Conservation (phyloP, 2,113 vertebrate species). For the Trinectes maculatus region DNA sequence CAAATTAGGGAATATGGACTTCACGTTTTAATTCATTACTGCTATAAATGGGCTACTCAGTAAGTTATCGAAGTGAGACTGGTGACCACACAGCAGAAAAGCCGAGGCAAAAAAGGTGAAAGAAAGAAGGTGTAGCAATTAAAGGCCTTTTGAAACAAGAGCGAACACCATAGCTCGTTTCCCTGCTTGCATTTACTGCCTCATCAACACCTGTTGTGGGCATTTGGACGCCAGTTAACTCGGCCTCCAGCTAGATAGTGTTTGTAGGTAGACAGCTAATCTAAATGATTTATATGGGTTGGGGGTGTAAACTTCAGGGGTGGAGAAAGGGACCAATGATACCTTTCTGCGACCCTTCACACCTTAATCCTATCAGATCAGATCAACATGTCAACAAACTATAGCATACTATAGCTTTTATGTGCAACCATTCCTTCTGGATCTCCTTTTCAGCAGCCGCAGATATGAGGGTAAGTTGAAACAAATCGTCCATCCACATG, state of each 20-base stretch:
- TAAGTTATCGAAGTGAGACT: not conserved
- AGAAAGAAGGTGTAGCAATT: conserved; percentile 23
- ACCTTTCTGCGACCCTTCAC: not conserved
- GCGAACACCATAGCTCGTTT: conserved; percentile 39
- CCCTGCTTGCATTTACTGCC: conserved; percentile 42
- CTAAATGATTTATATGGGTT: conserved; percentile 56
- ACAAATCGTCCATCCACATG: no score
- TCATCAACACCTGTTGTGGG: conserved; percentile 57
- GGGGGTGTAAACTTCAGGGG: conserved; percentile 35
- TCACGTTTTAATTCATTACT: conserved; percentile 7
- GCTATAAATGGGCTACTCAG: not conserved
- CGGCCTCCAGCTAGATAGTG: conserved; percentile 38
- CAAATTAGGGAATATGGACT: conserved; percentile 13
- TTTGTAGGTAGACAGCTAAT: conserved; percentile 58
- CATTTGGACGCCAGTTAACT: conserved; percentile 47
- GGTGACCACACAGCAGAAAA: not conserved
- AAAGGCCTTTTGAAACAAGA: conserved; percentile 41
- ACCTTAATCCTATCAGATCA: no score
- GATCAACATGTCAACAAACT: no score
- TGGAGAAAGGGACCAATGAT: conserved; percentile 23
- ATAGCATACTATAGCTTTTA: conserved; percentile 18
- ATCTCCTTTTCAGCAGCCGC: not conserved
- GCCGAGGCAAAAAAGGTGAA: not conserved
- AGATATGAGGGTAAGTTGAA: conserved; percentile 4
- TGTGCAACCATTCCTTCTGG: conserved; percentile 20